Evolutionary conservation across 2,888 invertebrate genomes (phyloP), one percentile per base, ranked within the genome.

Genomic region (Xylota segnis): DNA sequence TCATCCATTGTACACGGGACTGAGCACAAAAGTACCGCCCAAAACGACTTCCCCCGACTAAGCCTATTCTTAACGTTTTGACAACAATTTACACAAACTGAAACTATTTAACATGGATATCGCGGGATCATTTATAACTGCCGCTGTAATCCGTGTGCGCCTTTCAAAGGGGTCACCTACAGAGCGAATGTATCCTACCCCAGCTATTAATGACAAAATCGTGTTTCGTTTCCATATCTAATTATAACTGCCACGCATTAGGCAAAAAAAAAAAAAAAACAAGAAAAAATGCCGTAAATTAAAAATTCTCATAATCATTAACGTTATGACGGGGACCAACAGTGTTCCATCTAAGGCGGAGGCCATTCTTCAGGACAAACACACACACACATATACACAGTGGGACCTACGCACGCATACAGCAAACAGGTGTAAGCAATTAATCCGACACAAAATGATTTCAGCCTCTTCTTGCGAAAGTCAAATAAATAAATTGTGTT

Each of bases 221-320:
- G 83, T 84, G 83, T 75, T 71, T 70, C n/a, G 65, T 70, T 70
- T 75, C 74, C 70, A 65, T 79, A 79, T 84, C 83, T 84, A 84
- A 84, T 84, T 79, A 70, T 58, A 79, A 70, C 74, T 70, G 74
- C 83, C 83, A 75, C 83, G 79, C 83, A 84, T 84, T 84, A 75
- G 70, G 61, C 61, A 40, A 12, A 61, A 66, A 43, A 34, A 32
- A 32, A 14, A 23, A 66, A 66, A 43, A n/a, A n/a, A n/a, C n/a
- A n/a, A n/a, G n/a, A n/a, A 37, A 32, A 34, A 34, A 34, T 5
- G 29, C 66, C 79, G 79, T 84, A 79, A 79, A 84, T 84, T 75
- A 74, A 75, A 79, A 84, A 84, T 81, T 66, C 84, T 81, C 81
- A 66, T 81, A 84, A 84, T 84, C 70, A 84, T 76, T 81, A 71